Evolutionary conservation across 2,113 vertebrate species (phyloP), one percentile per base, ranked within the genome.

Genomic region (Pelecanoides urinatrix): DNA sequence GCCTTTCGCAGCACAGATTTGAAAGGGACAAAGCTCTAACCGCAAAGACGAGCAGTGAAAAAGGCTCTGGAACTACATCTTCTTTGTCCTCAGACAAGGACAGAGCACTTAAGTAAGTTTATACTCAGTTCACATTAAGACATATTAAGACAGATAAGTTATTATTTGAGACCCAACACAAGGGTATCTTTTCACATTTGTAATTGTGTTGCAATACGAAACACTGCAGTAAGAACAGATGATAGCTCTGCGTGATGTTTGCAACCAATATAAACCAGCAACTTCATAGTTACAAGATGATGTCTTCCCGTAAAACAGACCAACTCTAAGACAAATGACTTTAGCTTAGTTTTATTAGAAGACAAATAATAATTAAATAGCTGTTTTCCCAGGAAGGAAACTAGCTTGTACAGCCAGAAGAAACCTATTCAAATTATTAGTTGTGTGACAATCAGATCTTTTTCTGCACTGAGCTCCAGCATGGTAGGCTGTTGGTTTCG

Each of bases 401-500:
- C 50, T 36, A 82, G 71, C 26, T 32, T 44, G 29, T 16, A 47
- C 32, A 63, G 44, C 40, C 75, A 88, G 52, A 65, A 88, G n/a
- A 89, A 96, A 90, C 34, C 62, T 72, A 73, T 93, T 82, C 49
- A 81, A 88, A 65, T 75, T 82, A 88, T n/a, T 45, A 87, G 68
- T 75, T 94, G 67, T 66, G 86, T 66, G 83, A 95, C 88, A 97
- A 91, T 75, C 56, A 63, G 68, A 42, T 86, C 90, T 92, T 97
- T 97, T 96, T 73, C 94, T 94, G 79, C 72, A 79, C 80, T 90
- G 42, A 89, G 77, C 70, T 96, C 95, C 95, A 92, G 90, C 59
- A 71, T 32, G 92, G 85, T 88, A 87, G 87, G 87, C 95, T 96
- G 86, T 94, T 96, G 86, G 92, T 95, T 94, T 96, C 95, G 89